Percentiles rank a stretch among this genome's conserved stretches.
Conservation (phyloP, 1,140 invertebrate species). For the Tetragonula clypearis region DNA sequence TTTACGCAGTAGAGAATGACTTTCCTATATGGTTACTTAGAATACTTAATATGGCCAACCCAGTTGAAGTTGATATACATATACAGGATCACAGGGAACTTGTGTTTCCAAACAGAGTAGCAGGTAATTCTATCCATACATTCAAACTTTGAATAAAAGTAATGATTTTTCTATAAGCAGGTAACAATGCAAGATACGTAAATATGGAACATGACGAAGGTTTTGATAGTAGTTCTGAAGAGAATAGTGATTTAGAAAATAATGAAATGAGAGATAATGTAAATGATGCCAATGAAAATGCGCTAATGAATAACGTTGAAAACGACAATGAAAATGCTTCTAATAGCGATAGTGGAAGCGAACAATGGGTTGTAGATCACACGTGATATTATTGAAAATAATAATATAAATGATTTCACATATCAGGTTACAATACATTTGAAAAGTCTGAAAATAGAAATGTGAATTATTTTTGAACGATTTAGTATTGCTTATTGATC, state of each 20-base stretch:
- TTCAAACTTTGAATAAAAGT: neutral
- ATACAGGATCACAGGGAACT: conserved; percentile 21
- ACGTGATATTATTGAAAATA: conserved; percentile 36
- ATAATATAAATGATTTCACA: conserved; percentile 35
- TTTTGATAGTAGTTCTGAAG: conserved; percentile 65
- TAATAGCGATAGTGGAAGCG: conserved; percentile 4
- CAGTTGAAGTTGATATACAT: conserved; percentile 52
- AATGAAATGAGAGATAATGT: conserved; percentile 41
- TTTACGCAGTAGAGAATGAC: conserved; percentile 73
- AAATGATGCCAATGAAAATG: conserved; percentile 15
- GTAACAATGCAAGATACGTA: conserved; percentile 22
- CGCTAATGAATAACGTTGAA: neutral
- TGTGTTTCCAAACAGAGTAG: conserved; percentile 12
- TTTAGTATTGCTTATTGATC: neutral
- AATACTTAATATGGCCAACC: conserved; percentile 69
- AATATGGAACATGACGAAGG: conserved; percentile 63
- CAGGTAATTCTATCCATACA: conserved; percentile 29
- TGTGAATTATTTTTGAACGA: conserved; percentile 18
- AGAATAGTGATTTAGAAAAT: conserved; percentile 46
- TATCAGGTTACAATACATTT: conserved; percentile 35
- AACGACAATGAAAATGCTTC: conserved; percentile 16
- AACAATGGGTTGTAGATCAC: conserved; percentile 12
- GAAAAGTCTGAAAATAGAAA: conserved; percentile 10
- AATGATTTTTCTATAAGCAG: conserved; percentile 42
- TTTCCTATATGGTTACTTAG: conserved; percentile 72